Conservation (phyloP, 2,888 invertebrate genomes). For the Cerastoderma edule region DNA sequence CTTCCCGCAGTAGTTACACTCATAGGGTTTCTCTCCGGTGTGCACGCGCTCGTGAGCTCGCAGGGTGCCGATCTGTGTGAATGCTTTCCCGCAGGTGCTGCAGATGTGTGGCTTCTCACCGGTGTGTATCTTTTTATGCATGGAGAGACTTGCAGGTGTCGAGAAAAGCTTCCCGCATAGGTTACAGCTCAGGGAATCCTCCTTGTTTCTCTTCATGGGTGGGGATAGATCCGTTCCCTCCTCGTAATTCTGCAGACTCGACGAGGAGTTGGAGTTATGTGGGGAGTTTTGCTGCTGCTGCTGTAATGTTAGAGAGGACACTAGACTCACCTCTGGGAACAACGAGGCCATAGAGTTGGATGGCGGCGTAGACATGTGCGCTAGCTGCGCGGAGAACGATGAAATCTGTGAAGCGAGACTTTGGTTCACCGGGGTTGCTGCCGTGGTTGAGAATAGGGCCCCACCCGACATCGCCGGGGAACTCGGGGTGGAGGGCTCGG, state of each 20-base stretch:
- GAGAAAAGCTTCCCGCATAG: slow-evolving; percentile 78
- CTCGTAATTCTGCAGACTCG: slow-evolving; percentile 43
- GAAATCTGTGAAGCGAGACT: slow-evolving; percentile 39
- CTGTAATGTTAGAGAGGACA: slow-evolving; percentile 7
- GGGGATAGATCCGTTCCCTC: slow-evolving; percentile 51
- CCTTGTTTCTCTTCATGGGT: slow-evolving; percentile 40
- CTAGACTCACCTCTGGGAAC: slow-evolving; percentile 26
- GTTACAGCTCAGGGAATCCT: slow-evolving; percentile 65
- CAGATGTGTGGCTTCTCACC: slow-evolving; percentile 78
- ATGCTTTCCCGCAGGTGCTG: slow-evolving; percentile 74
- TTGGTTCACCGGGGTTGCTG: not conserved
- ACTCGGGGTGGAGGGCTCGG: slow-evolving; percentile 43
- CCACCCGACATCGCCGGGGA: slow-evolving; percentile 36
- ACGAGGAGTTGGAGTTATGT: slow-evolving; percentile 22
- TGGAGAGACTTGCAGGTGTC: slow-evolving; percentile 76
- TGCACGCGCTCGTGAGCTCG: slow-evolving; percentile 79
- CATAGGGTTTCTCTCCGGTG: slow-evolving; percentile 78
- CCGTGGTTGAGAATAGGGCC: not conserved
- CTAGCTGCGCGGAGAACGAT: slow-evolving; percentile 42
- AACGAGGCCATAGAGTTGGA: slow-evolving; percentile 18
- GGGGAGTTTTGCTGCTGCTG: slow-evolving; percentile 15
- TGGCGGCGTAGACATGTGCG: slow-evolving; percentile 41
- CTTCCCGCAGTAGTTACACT: slow-evolving; percentile 73
- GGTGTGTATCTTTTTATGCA: slow-evolving; percentile 78
- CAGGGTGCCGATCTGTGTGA: slow-evolving; percentile 79